Base-by-base conservation (phyloP, 2,113 vertebrate species). In the Pantherophis guttatus region DNA sequence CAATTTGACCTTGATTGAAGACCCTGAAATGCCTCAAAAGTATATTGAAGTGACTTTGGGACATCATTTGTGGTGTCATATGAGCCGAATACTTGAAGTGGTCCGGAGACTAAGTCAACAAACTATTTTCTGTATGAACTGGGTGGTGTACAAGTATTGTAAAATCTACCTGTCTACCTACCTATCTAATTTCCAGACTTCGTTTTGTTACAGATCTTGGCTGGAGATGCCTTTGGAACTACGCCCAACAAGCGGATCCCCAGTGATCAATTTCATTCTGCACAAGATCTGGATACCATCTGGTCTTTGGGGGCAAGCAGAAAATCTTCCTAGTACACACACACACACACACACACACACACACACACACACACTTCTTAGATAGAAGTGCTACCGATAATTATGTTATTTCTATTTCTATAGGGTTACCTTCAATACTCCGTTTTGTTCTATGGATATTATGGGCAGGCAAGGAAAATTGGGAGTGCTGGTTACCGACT, bases 371-470 rank as follows among this genome's bases (percentile, higher is more conserved):
- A 54, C 70, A 3, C 24, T n/a, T 39, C 24, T 48, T 11, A 4
- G 26, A 70, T 4, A 2, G 87, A 85, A 3, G 24, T 58, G 55
- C 5, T 95, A 90, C 93, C 53, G 3, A 55, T 19, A 26, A 90
- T 0, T 0, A n/a, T 6, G 15, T 88, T 17, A 23, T 8, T 89
- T 52, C 85, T 95, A 23, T 97, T 93, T 97, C 96, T 88, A 52
- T 97, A 99, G 99, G 99, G 99, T 52, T 99, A 99, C 95, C 99
- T 99, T 44, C 99, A 99, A 96, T 99, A 99, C 95, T 99, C 99
- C 0, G 99, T 99, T 10, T 97, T 99, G 90, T 99, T 99, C 97
- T 99, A 99, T 0, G 99, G 99, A 85, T 99, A 99, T 96, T 99
- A 99, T 0, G 98, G 99, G n/a, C 97, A 97, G 1, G 98, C 99